Evolutionary conservation across 2,113 vertebrate species (phyloP).

Genomic region (Colinus virginianus): DNA sequence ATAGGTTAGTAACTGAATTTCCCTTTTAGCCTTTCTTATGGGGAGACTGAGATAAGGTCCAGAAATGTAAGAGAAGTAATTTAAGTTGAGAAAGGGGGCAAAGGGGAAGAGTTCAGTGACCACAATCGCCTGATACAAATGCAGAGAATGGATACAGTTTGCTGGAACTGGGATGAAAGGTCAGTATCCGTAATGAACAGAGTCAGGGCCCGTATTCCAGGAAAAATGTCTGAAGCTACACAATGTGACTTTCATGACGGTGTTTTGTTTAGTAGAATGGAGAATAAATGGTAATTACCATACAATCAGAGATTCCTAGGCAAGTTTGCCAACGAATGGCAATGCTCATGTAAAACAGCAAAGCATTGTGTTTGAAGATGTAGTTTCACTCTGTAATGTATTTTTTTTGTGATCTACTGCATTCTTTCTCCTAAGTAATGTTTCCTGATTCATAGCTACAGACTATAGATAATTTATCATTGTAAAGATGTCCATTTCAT

Average conservation of each 20-base stretch:
- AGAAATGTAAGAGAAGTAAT: conserved; percentile 2
- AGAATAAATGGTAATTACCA: neutral
- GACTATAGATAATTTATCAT: neutral
- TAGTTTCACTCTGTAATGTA: neutral
- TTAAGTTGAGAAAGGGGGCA: neutral
- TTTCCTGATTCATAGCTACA: neutral
- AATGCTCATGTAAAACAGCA: neutral
- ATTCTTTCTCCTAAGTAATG: neutral
- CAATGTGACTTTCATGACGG: neutral
- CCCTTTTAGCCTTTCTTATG: neutral
- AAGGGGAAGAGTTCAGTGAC: neutral
- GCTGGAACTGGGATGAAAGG: neutral
- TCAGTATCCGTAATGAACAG: neutral
- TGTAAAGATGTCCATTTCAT: neutral
- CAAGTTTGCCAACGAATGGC: neutral
- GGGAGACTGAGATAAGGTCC: neutral
- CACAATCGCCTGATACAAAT: neutral
- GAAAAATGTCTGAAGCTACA: neutral
- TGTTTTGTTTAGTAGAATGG: neutral
- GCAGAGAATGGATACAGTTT: neutral
- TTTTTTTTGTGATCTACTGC: neutral
- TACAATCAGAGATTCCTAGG: neutral
- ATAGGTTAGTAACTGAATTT: neutral
- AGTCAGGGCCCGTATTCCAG: neutral
- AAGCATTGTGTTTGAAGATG: neutral